phyloP scores from a whole-genome alignment of 2,113 vertebrate genomes.

The Tympanuchus pallidicinctus region DNA sequence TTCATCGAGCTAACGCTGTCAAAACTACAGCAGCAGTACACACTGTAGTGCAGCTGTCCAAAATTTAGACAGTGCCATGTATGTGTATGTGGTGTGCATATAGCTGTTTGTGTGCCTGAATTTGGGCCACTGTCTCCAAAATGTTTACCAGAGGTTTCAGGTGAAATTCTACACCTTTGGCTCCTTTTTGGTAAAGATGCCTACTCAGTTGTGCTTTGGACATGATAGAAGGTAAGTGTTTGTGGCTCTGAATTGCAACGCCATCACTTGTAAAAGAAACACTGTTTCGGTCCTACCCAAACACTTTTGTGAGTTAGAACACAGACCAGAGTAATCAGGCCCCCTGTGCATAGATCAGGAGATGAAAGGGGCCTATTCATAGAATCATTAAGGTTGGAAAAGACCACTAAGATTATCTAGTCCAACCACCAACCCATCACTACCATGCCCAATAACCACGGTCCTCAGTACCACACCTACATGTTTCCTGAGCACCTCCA shows the following conservation, averaged over 20 bases:
- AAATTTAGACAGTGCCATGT: background rate
- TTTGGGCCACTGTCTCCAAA: background rate
- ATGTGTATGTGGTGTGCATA: background rate
- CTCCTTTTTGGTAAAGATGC: background rate
- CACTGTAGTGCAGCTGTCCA: slow-evolving; percentile 1
- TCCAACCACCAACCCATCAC: no score
- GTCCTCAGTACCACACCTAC: no score
- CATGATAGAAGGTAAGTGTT: background rate
- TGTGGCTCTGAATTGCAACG: background rate
- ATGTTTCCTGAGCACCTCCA: no score
- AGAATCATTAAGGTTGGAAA: no score
- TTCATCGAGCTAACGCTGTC: slow-evolving; percentile 28
- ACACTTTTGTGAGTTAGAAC: background rate
- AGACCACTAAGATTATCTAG: no score
- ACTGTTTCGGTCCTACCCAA: background rate
- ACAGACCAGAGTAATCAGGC: background rate
- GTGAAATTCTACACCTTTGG: background rate
- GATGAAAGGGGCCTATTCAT: background rate
- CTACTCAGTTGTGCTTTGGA: background rate
- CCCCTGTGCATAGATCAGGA: background rate
- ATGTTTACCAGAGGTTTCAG: background rate
- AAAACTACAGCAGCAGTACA: slow-evolving; percentile 16
- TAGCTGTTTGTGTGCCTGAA: background rate
- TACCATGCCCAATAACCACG: no score
- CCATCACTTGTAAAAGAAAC: background rate